These are phyloP conservation scores for Steinernema scapterisci DNA, from an alignment of 2,888 invertebrate genomes.

Conservation along the genomic window DNA sequence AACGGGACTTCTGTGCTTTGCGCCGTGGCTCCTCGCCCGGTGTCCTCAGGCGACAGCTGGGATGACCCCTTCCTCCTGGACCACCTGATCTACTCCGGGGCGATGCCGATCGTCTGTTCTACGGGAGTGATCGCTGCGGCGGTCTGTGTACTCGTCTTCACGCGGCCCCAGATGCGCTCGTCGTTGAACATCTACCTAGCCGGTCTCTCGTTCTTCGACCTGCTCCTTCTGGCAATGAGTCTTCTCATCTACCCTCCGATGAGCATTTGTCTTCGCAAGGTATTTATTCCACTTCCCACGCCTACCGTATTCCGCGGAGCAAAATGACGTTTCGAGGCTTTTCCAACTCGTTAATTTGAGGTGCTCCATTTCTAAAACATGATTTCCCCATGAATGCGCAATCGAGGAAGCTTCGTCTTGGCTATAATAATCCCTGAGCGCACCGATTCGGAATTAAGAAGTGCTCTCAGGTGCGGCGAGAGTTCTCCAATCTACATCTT, in stretches of 20 bases:
- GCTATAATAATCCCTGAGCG: no score
- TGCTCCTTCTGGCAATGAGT: slow-evolving; percentile 58
- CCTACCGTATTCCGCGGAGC: background rate
- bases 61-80: slow-evolving; percentile 28
- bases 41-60: slow-evolving; percentile 5
- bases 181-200: slow-evolving; percentile 66
- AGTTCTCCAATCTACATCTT: background rate
- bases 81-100: slow-evolving; percentile 48
- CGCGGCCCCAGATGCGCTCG: slow-evolving; percentile 63
- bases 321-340: background rate
- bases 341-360: background rate
- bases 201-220: slow-evolving; percentile 64
- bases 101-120: slow-evolving; percentile 54
- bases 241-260: slow-evolving; percentile 61
- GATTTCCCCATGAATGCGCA: no score
- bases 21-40: background rate
- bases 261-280: slow-evolving; percentile 45
- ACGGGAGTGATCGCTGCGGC: slow-evolving; percentile 54
- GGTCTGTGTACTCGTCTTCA: slow-evolving; percentile 58
- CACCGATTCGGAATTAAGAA: no score
- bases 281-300: slow-evolving; percentile 19
- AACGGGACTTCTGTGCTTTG: background rate
- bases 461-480: background rate
- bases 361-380: no score
- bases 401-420: no score